These are phyloP conservation scores for Gastracanthus pulcherrimus DNA, from an alignment of 2,888 invertebrate genomes.

Conservation along the genomic window DNA sequence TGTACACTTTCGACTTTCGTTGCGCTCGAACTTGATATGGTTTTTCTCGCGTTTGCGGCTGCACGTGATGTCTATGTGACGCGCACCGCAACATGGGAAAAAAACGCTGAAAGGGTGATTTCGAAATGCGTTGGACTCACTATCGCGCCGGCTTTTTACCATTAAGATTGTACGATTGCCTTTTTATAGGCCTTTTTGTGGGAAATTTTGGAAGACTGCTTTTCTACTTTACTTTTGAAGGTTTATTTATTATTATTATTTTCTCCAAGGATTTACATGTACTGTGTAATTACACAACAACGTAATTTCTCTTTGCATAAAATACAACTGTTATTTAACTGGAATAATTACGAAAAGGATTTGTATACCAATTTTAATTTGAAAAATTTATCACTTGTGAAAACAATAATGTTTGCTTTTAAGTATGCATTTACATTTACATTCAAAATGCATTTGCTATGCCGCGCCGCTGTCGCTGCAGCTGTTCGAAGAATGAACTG, in stretches of 20 bases:
- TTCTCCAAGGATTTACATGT: too few relatives aligned
- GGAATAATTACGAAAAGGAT: neutral
- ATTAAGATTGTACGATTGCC: neutral
- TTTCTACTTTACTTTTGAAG: neutral
- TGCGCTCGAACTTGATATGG: too few relatives aligned
- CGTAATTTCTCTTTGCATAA: too few relatives aligned
- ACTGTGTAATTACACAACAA: too few relatives aligned
- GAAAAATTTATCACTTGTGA: slow-evolving; percentile 20
- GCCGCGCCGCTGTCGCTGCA: slow-evolving; percentile 21
- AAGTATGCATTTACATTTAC: slow-evolving; percentile 36
- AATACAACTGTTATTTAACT: too few relatives aligned
- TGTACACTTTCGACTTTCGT: too few relatives aligned
- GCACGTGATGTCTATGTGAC: too few relatives aligned
- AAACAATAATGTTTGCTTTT: slow-evolving; percentile 32
- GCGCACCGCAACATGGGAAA: too few relatives aligned
- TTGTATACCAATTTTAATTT: slow-evolving; percentile 14
- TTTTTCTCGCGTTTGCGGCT: too few relatives aligned
- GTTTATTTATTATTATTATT: neutral
- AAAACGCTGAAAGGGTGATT: slow-evolving; percentile 38
- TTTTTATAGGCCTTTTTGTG: neutral
- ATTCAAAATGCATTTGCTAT: slow-evolving; percentile 43
- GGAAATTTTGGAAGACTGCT: neutral
- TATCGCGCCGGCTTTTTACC: neutral
- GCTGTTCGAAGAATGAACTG: slow-evolving; percentile 24
- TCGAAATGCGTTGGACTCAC: neutral